Percentiles rank a stretch among this genome's conserved stretches.
These are phyloP conservation scores for Aurelia aurita complex sp. Pacific DNA, from an alignment of 30 jellyfish, hydroid and myxozoan species.

Conservation along the genomic window DNA sequence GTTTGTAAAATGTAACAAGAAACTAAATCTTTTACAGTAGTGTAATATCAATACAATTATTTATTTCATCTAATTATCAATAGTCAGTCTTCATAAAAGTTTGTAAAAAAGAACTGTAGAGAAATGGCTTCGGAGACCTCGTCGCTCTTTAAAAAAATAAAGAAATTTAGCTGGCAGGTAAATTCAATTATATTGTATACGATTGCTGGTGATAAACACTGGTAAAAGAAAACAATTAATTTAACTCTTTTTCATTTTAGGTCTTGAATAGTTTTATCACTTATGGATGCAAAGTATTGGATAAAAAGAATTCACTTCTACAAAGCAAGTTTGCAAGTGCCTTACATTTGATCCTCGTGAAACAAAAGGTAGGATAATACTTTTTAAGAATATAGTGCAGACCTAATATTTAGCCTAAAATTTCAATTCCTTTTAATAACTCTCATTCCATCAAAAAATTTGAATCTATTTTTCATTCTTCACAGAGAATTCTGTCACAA, in stretches of 20 bases:
- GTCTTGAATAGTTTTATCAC: slow-evolving; percentile 53
- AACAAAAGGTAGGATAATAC: slow-evolving; percentile 45
- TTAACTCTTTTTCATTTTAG: slow-evolving; percentile 12
- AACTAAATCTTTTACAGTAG: too few species aligned
- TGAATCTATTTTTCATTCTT: background rate
- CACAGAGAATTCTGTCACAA: slow-evolving; percentile 24
- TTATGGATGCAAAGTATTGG: slow-evolving; percentile 77
- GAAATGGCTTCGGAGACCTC: background rate
- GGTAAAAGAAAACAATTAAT: background rate
- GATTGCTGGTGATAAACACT: too few species aligned
- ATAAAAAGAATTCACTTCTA: slow-evolving; percentile 45
- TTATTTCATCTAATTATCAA: too few species aligned
- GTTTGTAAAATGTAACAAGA: too few species aligned
- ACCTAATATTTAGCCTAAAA: background rate
- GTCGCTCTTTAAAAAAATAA: background rate
- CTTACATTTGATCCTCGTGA: slow-evolving; percentile 57
- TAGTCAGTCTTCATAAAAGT: too few species aligned
- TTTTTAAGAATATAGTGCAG: background rate
- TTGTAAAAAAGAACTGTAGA: too few species aligned
- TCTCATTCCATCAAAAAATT: background rate
- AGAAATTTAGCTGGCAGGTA: background rate
- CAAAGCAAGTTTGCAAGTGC: slow-evolving; percentile 85
- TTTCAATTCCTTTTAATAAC: background rate
- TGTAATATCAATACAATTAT: too few species aligned
- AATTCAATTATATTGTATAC: too few species aligned